These are phyloP conservation scores for Holacanthella duospinosa DNA, from an alignment of 2,888 invertebrate species.

Conservation along the genomic window DNA sequence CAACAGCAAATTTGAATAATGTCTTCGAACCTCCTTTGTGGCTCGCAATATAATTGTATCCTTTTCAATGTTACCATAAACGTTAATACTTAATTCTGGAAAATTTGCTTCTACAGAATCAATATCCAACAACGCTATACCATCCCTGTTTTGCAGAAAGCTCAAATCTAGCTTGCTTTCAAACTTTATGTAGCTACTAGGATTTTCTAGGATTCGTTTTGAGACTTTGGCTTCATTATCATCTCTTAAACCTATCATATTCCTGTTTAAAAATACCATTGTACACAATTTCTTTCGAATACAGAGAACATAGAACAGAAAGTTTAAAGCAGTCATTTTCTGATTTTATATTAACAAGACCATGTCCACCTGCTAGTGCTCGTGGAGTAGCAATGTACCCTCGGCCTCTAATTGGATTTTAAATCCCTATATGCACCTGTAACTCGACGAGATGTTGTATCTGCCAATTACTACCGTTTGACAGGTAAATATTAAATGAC, in stretches of 20 bases:
- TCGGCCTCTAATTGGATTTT: background rate
- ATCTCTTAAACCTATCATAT: too few relatives aligned
- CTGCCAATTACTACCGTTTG: background rate
- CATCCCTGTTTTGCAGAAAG: background rate
- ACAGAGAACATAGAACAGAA: background rate
- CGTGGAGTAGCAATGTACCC: background rate
- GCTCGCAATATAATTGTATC: background rate
- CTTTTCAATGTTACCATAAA: background rate
- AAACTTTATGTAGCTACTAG: background rate
- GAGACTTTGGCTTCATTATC: background rate
- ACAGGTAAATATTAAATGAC: background rate
- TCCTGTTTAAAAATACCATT: too few relatives aligned
- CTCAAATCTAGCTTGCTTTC: background rate
- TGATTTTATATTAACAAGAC: background rate
- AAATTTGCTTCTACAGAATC: background rate
- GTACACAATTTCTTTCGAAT: background rate
- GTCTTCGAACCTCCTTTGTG: background rate
- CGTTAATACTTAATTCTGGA: background rate
- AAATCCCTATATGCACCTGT: background rate
- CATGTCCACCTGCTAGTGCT: background rate
- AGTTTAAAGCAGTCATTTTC: background rate
- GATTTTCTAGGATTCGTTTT: background rate
- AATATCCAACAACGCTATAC: background rate
- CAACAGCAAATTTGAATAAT: background rate
- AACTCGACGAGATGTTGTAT: background rate